These are phyloP conservation scores for Physella acuta DNA, from an alignment of 1,140 invertebrate genomes.

Conservation along the genomic window DNA sequence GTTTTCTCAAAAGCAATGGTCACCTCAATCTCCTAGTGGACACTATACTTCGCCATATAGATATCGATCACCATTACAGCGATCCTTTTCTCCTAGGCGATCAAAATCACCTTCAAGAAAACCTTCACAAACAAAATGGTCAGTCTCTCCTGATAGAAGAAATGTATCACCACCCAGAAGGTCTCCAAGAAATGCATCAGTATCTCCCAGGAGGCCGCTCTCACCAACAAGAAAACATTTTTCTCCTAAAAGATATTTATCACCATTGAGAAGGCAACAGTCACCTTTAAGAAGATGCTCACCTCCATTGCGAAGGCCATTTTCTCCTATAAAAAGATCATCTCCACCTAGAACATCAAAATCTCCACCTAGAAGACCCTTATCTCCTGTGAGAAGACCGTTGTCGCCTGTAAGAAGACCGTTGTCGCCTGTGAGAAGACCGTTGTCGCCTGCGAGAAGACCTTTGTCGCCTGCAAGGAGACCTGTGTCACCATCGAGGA, in stretches of 20 bases:
- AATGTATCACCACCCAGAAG: background rate
- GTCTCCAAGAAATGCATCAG: background rate
- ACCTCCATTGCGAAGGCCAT: background rate
- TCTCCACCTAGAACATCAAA: background rate
- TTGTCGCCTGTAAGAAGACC: background rate
- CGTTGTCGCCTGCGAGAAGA: background rate
- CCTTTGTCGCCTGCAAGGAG: background rate
- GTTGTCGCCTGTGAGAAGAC: conserved; percentile 1
- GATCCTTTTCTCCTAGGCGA: conserved; percentile 6
- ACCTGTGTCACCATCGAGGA: background rate
- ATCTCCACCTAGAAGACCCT: background rate
- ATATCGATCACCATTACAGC: background rate
- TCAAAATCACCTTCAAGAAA: background rate
- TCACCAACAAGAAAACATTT: background rate
- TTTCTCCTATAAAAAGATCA: background rate
- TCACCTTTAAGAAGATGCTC: background rate
- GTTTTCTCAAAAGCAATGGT: too few species aligned
- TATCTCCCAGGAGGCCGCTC: background rate
- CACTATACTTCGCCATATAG: too few species aligned
- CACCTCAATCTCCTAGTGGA: too few species aligned
- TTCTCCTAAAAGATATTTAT: background rate
- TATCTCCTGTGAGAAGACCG: background rate
- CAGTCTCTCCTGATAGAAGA: conserved; percentile 1
- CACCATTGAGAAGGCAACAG: background rate
- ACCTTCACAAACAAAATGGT: background rate